Evolutionary conservation across 2,113 vertebrate species (phyloP).

Genomic region (Andinoacara biseriatus): DNA sequence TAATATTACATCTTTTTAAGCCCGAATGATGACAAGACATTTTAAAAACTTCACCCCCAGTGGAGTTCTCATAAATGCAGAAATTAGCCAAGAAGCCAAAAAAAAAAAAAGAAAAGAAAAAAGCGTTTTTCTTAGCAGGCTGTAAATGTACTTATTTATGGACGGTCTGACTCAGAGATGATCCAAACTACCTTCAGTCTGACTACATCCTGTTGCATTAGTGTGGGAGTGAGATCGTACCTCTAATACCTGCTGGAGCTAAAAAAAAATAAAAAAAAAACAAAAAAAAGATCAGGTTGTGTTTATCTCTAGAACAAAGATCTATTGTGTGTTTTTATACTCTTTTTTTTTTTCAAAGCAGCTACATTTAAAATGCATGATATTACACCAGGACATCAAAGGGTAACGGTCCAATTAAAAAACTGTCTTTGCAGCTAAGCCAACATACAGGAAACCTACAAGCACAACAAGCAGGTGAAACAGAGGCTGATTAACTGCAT

Average conservation of each 20-base stretch:
- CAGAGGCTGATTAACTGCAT: background rate
- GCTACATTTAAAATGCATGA: background rate
- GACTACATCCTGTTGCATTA: background rate
- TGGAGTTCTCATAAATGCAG: too few species aligned
- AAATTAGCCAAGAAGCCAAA: too few species aligned
- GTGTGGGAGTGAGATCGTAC: background rate
- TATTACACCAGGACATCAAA: conserved; percentile 2
- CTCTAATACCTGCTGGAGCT: background rate
- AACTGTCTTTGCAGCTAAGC: background rate
- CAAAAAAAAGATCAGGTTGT: background rate
- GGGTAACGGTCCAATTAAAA: conserved; percentile 3
- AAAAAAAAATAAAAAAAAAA: too few species aligned
- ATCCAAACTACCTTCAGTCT: background rate
- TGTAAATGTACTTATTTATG: too few species aligned
- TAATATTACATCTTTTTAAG: too few species aligned
- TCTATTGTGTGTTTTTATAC: background rate
- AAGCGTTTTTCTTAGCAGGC: too few species aligned
- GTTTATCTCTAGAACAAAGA: background rate
- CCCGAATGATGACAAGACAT: too few species aligned
- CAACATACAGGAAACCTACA: background rate
- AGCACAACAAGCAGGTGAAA: background rate
- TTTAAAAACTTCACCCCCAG: too few species aligned
- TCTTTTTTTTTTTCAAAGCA: background rate
- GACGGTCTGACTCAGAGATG: too few species aligned
- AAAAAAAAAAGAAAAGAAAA: too few species aligned